Evolutionary conservation across 2,797 vertebrate species (phyloP), one percentile per base, ranked within the genome.

Genomic region (Anguilla obscura): DNA sequence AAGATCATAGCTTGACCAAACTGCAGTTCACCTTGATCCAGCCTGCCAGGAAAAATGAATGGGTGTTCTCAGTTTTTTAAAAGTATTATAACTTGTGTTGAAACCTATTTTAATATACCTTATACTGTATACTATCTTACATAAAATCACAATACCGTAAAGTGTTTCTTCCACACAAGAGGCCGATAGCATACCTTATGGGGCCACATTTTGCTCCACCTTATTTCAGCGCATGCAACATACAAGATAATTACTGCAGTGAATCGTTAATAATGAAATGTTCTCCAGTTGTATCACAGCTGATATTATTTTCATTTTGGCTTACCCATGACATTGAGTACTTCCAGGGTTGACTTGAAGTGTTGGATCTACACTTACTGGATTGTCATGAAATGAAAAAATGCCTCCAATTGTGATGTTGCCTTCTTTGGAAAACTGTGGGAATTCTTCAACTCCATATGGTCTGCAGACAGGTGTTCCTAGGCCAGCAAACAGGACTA

Each of bases 1-100:
- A 96, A 96, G 86, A 96, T 96, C 95, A 96, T 96, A 56, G 96
- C 95, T 90, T 93, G 94, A 0, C 95, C 96, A 86, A 96, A 96
- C 91, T 96, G 95, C 87, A 96, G 92, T 89, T 96, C 96, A 76
- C 94, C 95, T 85, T 93, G 93, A 89, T 96, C 95, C 85, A 96
- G 89, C 71, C 96, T 96, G 86, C 71, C 86, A 87, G 86, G 1
- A 60, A 12, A 33, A 83, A 4, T 56, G 9, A 18, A 6, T 4
- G 58, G 40, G n/a, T 45, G 85, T 63, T 33, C 12, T 86, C 21
- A 66, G 0, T 66, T 71, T 16, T n/a, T 69, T 8, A 24, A 63
- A 45, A 88, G 16, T 83, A 27, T 27, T 69, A 27, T 69, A n/a
- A 69, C 63, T 27, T 9, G 14, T 21, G 58, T 18, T 63, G 58